Base-by-base conservation (phyloP, 2,113 vertebrate genomes). In the Orthonyx spaldingii region DNA sequence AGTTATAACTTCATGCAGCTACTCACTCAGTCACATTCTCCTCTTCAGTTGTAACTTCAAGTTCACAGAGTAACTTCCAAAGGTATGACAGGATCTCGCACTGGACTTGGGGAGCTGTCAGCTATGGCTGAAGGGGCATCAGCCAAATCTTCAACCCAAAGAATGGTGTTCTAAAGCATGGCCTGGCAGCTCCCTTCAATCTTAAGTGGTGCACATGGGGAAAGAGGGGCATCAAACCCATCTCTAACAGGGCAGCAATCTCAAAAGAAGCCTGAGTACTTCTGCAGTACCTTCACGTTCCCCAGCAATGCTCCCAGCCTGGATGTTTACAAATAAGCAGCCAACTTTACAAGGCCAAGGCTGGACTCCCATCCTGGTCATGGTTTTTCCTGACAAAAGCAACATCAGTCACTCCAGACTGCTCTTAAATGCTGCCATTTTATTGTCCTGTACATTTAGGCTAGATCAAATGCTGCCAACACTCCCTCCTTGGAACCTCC, bases 81-180 rank as follows among this genome's bases (percentile, higher is more conserved):
- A 96, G 26, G 26, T 9, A n/a, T 1, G 13, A 27, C 56, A 47
- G n/a, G 44, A 76, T 32, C n/a, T n/a, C 23, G 30, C 64, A 35
- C 13, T 68, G 5, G 3, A 41, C 56, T 11, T 11, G 27, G 37
- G 42, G 30, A 92, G 28, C 33, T 35, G 14, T 33, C 52, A 90
- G 50, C 55, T 39, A 2, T 2, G 13, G 65, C 80, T 60, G 30
- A 80, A 81, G 32, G 33, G 22, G 10, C 28, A 72, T 32, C 44
- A 80, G 46, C 10, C 56, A 76, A 89, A 74, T 23, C 42, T 35
- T 66, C 44, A 50, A 28, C 41, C n/a, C 41, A 41, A 94, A 65
- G 16, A 89, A 37, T 2, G 1, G 32, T 4, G 0, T 5, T 53
- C 57, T 30, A 66, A 42, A 92, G 60, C 35, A 32, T 0, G 1